Conservation (phyloP, 2,888 invertebrate species). For the Lissonota sp. region DNA sequence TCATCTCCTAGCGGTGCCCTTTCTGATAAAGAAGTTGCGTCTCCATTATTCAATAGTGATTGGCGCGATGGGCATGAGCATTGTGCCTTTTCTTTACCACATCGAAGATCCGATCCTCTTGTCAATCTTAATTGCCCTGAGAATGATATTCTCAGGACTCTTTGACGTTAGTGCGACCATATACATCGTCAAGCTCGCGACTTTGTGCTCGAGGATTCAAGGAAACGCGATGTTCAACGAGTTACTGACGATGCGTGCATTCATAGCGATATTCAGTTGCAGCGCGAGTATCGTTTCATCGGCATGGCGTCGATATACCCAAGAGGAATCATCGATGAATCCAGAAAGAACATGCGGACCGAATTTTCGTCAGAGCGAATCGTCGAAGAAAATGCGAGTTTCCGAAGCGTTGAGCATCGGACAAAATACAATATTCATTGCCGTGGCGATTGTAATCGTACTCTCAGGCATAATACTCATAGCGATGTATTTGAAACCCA, state of each 20-base stretch:
- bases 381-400: conserved; percentile 16
- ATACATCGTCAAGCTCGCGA: conserved; percentile 49
- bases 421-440: conserved; percentile 52
- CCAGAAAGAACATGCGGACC: conserved; percentile 6
- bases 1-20: conserved; percentile 56
- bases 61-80: conserved; percentile 61
- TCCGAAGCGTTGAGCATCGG: conserved; percentile 29
- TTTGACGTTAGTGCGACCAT: conserved; percentile 50
- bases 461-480: conserved; percentile 61
- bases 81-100: conserved; percentile 53
- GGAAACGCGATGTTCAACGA: conserved; percentile 48
- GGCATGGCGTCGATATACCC: conserved; percentile 41
- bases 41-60: conserved; percentile 60
- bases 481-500: conserved; percentile 61
- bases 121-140: conserved; percentile 40
- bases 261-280: conserved; percentile 51
- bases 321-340: not conserved
- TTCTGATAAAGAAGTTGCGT: conserved; percentile 45
- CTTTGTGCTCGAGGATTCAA: conserved; percentile 48
- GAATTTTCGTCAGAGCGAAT: conserved; percentile 17
- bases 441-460: conserved; percentile 42
- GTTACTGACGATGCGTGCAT: conserved; percentile 28
- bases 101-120: conserved; percentile 27
- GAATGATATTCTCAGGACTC: conserved; percentile 50
- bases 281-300: conserved; percentile 34